phyloP scores from a whole-genome alignment of 2,113 vertebrate genomes.

The Sclerurus mexicanus region DNA sequence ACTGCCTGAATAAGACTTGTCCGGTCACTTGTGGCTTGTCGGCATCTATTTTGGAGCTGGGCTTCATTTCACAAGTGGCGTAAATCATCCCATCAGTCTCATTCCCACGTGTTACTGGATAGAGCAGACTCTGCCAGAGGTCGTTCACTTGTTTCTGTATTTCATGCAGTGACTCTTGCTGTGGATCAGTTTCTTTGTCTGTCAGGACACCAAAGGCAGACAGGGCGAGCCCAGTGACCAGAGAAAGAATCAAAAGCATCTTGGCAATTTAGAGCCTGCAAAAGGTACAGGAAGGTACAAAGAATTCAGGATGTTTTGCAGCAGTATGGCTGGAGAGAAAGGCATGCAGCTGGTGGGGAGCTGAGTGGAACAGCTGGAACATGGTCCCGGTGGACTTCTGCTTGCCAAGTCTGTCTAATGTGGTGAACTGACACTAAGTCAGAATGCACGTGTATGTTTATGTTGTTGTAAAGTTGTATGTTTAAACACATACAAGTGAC shows the following conservation, averaged over 20 bases:
- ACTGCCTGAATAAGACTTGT: constrained; percentile 82
- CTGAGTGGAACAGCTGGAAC: background rate
- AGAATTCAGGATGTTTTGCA: background rate
- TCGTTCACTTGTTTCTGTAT: constrained; percentile 63
- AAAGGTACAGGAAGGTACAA: background rate
- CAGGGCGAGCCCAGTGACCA: constrained; percentile 13
- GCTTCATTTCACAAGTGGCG: constrained; percentile 80
- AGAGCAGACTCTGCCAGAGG: constrained; percentile 57
- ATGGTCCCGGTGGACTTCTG: background rate
- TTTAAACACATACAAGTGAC: background rate
- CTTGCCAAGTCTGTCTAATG: background rate
- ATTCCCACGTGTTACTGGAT: background rate
- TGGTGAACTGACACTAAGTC: background rate
- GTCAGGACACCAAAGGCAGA: background rate
- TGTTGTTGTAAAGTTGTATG: too few relatives aligned
- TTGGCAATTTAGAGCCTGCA: background rate
- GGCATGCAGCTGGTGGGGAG: background rate
- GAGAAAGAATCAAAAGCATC: constrained; percentile 64
- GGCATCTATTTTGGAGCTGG: constrained; percentile 71
- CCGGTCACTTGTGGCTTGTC: constrained; percentile 80
- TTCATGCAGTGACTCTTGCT: background rate
- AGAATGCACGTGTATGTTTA: background rate
- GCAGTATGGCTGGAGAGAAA: background rate
- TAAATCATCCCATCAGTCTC: constrained; percentile 62
- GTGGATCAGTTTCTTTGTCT: background rate